These are phyloP conservation scores for Erynnis tages DNA, from an alignment of 2,888 invertebrate species.

Conservation along the genomic window DNA sequence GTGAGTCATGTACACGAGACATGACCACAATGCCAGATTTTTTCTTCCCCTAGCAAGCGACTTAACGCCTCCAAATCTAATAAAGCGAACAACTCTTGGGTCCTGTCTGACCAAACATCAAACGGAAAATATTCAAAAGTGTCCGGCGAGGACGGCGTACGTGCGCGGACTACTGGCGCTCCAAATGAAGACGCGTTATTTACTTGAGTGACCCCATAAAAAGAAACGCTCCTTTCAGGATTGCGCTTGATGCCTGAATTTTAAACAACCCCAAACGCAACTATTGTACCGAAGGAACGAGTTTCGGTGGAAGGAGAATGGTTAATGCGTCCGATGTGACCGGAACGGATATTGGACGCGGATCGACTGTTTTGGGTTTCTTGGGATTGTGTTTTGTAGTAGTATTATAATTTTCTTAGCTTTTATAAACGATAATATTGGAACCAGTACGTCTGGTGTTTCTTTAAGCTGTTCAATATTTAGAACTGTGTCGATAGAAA, in stretches of 20 bases:
- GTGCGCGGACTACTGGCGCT: constrained; percentile 29
- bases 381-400: not conserved
- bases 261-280: constrained; percentile 55
- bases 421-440: no score
- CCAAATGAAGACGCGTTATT: constrained; percentile 62
- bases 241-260: constrained; percentile 62
- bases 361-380: constrained; percentile 1
- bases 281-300: constrained; percentile 52
- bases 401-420: no score
- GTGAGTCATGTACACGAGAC: no score
- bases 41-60: no score
- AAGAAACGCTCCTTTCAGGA: constrained; percentile 59
- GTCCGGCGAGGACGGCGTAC: constrained; percentile 28
- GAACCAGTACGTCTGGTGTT: no score
- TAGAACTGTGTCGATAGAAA: no score
- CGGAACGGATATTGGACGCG: constrained; percentile 17
- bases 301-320: constrained; percentile 34
- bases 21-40: no score
- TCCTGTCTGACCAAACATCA: constrained; percentile 17
- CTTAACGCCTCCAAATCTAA: constrained; percentile 7
- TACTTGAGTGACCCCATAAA: constrained; percentile 68
- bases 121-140: constrained; percentile 31
- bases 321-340: constrained; percentile 22
- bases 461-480: no score
- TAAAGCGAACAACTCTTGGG: constrained; percentile 8